Percentiles rank a stretch among this genome's conserved stretches.
Evolutionary conservation across 2,888 invertebrate genomes (phyloP).

Genomic region (Lampropteryx suffumata): DNA sequence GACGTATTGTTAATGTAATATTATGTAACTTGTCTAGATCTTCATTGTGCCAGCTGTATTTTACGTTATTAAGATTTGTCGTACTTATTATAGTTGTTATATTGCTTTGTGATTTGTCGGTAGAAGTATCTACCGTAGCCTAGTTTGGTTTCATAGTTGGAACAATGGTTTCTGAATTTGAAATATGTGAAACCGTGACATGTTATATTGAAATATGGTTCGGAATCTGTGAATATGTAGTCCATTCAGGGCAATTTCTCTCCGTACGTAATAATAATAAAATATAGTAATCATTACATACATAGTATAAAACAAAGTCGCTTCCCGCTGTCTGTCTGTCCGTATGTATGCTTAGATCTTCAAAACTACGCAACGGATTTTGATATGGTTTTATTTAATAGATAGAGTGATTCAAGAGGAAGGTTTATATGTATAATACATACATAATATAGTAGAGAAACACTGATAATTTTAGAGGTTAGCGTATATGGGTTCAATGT

Average conservation of each 20-base stretch:
- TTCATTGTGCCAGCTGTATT: conserved; percentile 79
- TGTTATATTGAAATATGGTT: conserved; percentile 12
- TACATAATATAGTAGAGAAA: too few relatives aligned
- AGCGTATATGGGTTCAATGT: too few relatives aligned
- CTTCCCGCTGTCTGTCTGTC: too few relatives aligned
- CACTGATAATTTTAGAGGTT: too few relatives aligned
- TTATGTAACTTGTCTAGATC: conserved; percentile 76
- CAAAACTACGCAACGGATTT: too few relatives aligned
- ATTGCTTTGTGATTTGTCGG: conserved; percentile 66
- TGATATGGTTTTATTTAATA: too few relatives aligned
- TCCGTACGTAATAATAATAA: conserved; percentile 20
- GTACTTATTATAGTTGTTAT: conserved; percentile 78
- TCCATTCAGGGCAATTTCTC: conserved; percentile 12
- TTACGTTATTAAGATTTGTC: conserved; percentile 75
- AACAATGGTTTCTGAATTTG: not conserved
- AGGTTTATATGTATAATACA: too few relatives aligned
- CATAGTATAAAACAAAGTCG: too few relatives aligned
- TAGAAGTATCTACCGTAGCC: conserved; percentile 23
- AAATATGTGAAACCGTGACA: not conserved
- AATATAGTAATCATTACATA: too few relatives aligned
- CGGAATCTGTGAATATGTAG: conserved; percentile 15
- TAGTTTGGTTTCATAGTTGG: conserved; percentile 1
- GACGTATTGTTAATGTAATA: conserved; percentile 67
- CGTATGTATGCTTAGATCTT: too few relatives aligned
- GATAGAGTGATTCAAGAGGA: too few relatives aligned